Percentiles rank a stretch among this genome's conserved stretches.
phyloP scores from a whole-genome alignment of 1,140 invertebrate species.

The Homalodisca vitripennis region DNA sequence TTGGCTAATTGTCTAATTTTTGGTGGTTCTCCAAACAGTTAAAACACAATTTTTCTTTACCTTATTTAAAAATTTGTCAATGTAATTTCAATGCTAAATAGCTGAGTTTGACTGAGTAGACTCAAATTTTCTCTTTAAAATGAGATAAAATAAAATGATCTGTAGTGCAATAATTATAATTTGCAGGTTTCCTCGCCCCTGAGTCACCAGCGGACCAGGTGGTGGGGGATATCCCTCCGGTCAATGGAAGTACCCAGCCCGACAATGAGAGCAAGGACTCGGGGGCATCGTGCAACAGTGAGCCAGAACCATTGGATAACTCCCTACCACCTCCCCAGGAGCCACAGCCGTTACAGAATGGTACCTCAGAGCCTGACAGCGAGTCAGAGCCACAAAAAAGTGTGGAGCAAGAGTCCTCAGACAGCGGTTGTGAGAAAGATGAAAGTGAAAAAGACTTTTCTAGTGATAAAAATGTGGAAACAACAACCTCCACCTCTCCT shows the following conservation, averaged over 20 bases:
- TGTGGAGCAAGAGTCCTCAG: background rate
- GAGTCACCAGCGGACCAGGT: background rate
- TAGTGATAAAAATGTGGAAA: background rate
- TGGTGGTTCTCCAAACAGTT: too few species aligned
- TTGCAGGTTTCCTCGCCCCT: conserved; percentile 21
- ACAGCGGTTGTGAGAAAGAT: conserved; percentile 23
- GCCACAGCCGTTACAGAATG: background rate
- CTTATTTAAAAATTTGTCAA: too few species aligned
- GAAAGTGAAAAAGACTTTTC: background rate
- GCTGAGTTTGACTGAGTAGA: too few species aligned
- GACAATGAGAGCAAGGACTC: too few species aligned
- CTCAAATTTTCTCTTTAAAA: too few species aligned
- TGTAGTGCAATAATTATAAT: background rate
- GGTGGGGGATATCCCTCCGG: background rate
- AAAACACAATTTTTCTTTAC: too few species aligned
- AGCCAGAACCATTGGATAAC: background rate
- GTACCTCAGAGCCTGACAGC: background rate
- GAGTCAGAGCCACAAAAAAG: background rate
- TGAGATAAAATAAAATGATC: background rate
- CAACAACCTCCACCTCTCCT: background rate
- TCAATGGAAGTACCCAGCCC: background rate
- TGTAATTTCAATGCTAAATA: too few species aligned
- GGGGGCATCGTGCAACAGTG: background rate
- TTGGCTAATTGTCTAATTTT: too few species aligned
- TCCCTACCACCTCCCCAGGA: background rate